phyloP scores from a whole-genome alignment of 2,113 vertebrate species.

The Oplegnathus fasciatus region DNA sequence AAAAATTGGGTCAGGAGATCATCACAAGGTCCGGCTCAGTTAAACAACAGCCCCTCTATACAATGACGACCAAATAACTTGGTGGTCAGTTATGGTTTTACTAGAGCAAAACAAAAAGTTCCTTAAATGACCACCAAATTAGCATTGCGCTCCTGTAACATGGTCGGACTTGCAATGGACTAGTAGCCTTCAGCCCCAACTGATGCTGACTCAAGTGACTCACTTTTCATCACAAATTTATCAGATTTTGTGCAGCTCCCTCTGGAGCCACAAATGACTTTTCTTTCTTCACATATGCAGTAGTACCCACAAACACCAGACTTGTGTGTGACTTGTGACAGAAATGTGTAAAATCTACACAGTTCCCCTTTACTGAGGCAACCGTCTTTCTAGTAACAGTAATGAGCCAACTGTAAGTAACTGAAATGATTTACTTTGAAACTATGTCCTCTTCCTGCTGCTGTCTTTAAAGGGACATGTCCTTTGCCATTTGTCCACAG shows the following conservation, averaged over 20 bases:
- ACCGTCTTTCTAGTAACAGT: not conserved
- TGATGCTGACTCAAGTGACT: not conserved
- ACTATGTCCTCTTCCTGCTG: slow-evolving; percentile 2
- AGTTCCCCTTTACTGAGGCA: not conserved
- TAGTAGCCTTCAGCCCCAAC: not conserved
- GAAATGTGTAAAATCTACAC: not conserved
- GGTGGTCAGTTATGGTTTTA: not conserved
- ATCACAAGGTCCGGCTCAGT: slow-evolving; percentile 75
- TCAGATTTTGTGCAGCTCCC: slow-evolving; percentile 4
- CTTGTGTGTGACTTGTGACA: too few species aligned
- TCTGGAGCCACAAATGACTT: too few species aligned
- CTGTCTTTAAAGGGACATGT: slow-evolving; percentile 7
- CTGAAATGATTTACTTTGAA: slow-evolving; percentile 7
- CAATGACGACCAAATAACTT: not conserved
- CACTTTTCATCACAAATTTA: not conserved
- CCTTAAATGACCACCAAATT: not conserved
- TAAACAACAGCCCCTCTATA: not conserved
- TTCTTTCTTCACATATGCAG: not conserved
- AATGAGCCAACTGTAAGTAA: not conserved
- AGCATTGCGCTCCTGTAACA: not conserved
- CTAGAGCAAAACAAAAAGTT: not conserved
- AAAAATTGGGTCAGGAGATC: slow-evolving; percentile 78
- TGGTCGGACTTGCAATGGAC: not conserved
- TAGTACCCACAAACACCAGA: too few species aligned
- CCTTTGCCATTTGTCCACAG: slow-evolving; percentile 1